Evolutionary conservation across 1,140 invertebrate genomes (phyloP), one percentile per base, ranked within the genome.

Genomic region (Homarus americanus): DNA sequence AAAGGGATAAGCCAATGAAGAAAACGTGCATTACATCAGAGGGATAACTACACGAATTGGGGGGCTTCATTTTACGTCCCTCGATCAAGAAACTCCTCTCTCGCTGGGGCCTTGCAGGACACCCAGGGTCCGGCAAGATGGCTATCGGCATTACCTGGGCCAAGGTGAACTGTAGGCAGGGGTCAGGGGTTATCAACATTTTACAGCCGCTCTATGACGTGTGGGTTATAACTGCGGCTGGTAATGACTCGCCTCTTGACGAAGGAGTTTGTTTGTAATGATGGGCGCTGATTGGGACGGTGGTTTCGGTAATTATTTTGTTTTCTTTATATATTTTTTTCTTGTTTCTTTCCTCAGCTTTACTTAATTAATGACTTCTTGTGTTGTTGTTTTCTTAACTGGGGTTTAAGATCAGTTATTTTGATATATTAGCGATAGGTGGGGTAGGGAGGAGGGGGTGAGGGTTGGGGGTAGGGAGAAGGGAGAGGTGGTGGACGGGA

Each of bases 101-200:
- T n/a, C n/a, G n/a, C n/a, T n/a, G n/a, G n/a, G n/a, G n/a, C 82
- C 24, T 58, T 40, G 58, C 82, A 83, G 82, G 58, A 83, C 82
- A 83, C 82, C 82, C 82, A 83, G 58, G 82, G 58, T 12, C n/a
- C 28, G 20, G 32, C 72, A 0, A 75, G 72, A 34, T 34, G 72
- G 72, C 34, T 40, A 34, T 75, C 72, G 32, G 32, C 12, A 34
- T 36, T 75, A 40, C 32, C 72, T 5, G 9, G 5, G n/a, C 72
- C 15, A 17, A 75, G 32, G 72, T 10, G 20, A 40, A 2, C 15
- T 10, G 12, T 10, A 24, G 17, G n/a, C 36, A 38, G 17, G 58
- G 63, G 82, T 84, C 82, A 84, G 36, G 41, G 72, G 82, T 58
- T 41, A 84, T 72, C 82, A 72, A 38, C 36, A 40, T 72, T 41